Evolutionary conservation across 2,888 invertebrate genomes (phyloP), one percentile per base, ranked within the genome.

Genomic region (Euspilapteryx auroguttella): DNA sequence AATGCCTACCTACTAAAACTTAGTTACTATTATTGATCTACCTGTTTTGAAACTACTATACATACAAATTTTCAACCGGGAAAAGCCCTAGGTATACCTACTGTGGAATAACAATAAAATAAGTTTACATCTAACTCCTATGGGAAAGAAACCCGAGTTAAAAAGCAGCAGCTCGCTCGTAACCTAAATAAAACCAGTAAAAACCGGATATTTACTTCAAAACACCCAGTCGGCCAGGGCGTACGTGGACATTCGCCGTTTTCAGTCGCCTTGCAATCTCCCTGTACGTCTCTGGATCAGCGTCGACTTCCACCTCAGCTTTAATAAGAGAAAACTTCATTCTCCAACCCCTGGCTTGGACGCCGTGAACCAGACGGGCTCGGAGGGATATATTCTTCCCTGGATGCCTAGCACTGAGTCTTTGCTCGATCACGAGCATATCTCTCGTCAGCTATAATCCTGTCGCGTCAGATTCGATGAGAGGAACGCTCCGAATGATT

Each of bases 361-460:
- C 51, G n/a, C 68, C 64, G 38, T 73, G 73, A 35, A 73, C 42
- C 21, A 73, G 43, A 12, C 66, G 56, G 29, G 71, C 75, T 37
- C 51, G 52, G 32, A 75, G 47, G 34, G 56, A 50, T 2, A 69
- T 53, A 33, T 71, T 71, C 25, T 69, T 65, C 24, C 62, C 55
- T 28, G 54, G 31, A 42, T 69, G 57, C 37, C 66, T 53, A 36
- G 63, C 62, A 52, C 55, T 62, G 43, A 75, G 55, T 57, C 61
- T 63, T 53, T 73, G 75, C 73, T 75, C 75, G 56, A 68, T 50
- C 15, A 73, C 63, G 71, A 75, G 73, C 75, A 75, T 75, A 41
- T 34, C 63, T 47, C 63, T 66, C 57, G 75, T 75, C 75, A 75
- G 75, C 75, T 75, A 43, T 73, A 55, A 43, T 75, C 75, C 48